Evolutionary conservation across 1,140 invertebrate genomes (phyloP).

Genomic region (Leptinotarsa texana): DNA sequence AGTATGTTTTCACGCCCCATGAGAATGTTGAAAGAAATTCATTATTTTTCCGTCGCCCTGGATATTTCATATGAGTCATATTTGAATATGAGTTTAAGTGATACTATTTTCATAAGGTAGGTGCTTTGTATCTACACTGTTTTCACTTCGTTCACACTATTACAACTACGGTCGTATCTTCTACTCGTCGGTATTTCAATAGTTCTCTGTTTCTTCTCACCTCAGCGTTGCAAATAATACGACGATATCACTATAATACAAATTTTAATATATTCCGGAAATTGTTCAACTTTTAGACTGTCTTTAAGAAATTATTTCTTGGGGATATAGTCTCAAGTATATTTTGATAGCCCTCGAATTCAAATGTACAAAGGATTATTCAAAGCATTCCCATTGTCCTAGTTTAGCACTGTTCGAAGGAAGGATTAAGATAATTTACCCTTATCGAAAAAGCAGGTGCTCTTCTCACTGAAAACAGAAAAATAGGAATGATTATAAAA

Average conservation of each 20-base stretch:
- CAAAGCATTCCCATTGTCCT: conserved; percentile 27
- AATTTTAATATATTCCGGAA: conserved; percentile 14
- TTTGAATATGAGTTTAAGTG: conserved; percentile 48
- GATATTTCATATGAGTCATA: conserved; percentile 37
- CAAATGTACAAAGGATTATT: conserved; percentile 32
- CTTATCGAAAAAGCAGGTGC: conserved; percentile 10
- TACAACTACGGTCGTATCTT: conserved; percentile 28
- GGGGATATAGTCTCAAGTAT: conserved; percentile 51
- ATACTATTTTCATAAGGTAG: conserved; percentile 44
- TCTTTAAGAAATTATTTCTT: conserved; percentile 9
- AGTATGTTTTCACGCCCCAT: too few relatives aligned
- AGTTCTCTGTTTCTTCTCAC: conserved; percentile 27
- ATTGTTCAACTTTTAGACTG: neutral
- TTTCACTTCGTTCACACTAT: conserved; percentile 46
- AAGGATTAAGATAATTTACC: neutral
- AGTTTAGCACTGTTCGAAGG: neutral
- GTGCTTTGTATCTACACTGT: conserved; percentile 48
- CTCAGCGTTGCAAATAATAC: neutral
- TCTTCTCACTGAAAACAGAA: conserved; percentile 41
- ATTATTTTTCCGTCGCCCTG: neutral
- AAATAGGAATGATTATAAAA: neutral
- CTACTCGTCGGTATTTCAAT: neutral
- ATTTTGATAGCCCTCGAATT: conserved; percentile 36
- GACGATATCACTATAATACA: conserved; percentile 16
- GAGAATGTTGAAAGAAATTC: too few relatives aligned